phyloP scores from a whole-genome alignment of 2,888 invertebrate genomes.

The Encarsia formosa region DNA sequence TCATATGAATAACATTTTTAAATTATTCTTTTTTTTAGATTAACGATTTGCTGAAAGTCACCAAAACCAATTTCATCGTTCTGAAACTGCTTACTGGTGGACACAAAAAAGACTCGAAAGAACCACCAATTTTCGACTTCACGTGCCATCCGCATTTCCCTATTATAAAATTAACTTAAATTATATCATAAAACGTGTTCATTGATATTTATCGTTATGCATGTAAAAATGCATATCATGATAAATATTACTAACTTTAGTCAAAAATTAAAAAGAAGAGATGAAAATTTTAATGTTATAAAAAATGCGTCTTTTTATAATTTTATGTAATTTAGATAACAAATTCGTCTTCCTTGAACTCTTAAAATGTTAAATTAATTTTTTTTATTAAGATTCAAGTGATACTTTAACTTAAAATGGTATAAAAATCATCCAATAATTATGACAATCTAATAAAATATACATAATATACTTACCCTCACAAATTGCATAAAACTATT shows the following conservation, averaged over 20 bases:
- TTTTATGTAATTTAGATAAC: neutral
- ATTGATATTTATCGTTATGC: too few species aligned
- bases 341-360: slow-evolving; percentile 19
- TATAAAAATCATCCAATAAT: slow-evolving; percentile 10
- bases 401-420: slow-evolving; percentile 8
- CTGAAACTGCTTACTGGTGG: slow-evolving; percentile 88
- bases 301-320: neutral
- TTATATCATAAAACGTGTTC: too few species aligned
- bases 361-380: too few species aligned
- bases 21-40: slow-evolving; percentile 56
- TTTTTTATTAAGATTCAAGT: slow-evolving; percentile 4
- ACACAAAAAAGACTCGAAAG: slow-evolving; percentile 80
- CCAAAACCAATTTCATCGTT: slow-evolving; percentile 94
- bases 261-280: slow-evolving; percentile 51
- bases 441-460: slow-evolving; percentile 22
- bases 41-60: slow-evolving; percentile 77
- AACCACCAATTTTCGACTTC: slow-evolving; percentile 89
- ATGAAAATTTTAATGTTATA: slow-evolving; percentile 1
- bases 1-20: neutral
- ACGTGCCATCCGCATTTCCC: slow-evolving; percentile 86
- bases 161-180: slow-evolving; percentile 68
- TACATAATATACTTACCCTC: slow-evolving; percentile 11
- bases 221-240: too few species aligned
- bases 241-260: too few species aligned
- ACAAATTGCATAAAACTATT: slow-evolving; percentile 16